Percentiles rank a stretch among this genome's conserved stretches.
Evolutionary conservation across 2,888 invertebrate genomes (phyloP).

Genomic region (Eucera pruinosa): DNA sequence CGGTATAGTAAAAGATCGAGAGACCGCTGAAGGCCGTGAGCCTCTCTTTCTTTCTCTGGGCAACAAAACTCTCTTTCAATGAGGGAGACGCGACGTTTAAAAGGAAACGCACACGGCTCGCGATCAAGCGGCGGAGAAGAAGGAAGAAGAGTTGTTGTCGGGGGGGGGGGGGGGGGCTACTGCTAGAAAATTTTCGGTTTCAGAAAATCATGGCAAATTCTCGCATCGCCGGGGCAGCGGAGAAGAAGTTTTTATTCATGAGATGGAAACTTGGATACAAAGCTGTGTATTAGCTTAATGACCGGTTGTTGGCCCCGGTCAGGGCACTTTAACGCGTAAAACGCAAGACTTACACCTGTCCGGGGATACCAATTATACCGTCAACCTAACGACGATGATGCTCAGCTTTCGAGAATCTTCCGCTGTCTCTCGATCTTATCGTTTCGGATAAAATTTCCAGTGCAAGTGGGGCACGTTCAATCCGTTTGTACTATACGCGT

Average conservation of each 20-base stretch:
- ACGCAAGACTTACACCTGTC: conserved; percentile 40
- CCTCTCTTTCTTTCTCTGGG: too few relatives aligned
- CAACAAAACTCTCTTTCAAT: too few relatives aligned
- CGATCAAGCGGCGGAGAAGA: too few relatives aligned
- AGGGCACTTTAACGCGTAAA: conserved; percentile 41
- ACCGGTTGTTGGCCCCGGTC: conserved; percentile 19
- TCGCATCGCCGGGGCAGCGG: neutral
- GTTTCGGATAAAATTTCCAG: conserved; percentile 20
- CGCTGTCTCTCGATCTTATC: conserved; percentile 16
- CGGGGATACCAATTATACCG: conserved; percentile 42
- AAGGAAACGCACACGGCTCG: too few relatives aligned
- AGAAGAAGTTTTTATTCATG: conserved; percentile 37
- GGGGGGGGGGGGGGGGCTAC: too few relatives aligned
- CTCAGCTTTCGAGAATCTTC: conserved; percentile 21
- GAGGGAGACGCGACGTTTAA: too few relatives aligned
- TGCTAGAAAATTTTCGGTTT: too few relatives aligned
- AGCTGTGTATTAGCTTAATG: conserved; percentile 40
- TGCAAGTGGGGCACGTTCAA: too few relatives aligned
- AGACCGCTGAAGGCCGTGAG: too few relatives aligned
- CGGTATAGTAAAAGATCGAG: neutral
- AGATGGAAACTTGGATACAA: neutral
- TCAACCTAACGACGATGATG: conserved; percentile 35
- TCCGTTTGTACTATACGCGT: too few relatives aligned
- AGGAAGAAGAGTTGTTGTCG: too few relatives aligned
- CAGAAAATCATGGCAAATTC: conserved; percentile 11